Conservation (phyloP, 2,113 vertebrate genomes). For the Alces alces region DNA sequence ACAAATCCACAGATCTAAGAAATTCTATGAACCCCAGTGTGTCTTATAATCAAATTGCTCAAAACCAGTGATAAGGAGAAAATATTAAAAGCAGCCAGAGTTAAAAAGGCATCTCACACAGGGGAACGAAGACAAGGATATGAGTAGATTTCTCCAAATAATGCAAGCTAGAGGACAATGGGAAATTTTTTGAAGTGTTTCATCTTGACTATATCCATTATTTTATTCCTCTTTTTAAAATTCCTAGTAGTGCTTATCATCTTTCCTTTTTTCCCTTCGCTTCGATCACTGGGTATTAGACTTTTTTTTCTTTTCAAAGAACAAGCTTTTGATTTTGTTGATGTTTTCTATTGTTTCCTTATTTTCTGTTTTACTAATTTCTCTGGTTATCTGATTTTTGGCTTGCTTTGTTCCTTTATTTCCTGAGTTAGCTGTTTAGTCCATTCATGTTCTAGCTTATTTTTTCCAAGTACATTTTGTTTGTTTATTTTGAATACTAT, state of each 20-base stretch:
- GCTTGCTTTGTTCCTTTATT: background rate
- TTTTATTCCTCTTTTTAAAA: background rate
- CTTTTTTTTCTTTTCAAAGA: background rate
- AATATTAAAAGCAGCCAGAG: background rate
- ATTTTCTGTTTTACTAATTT: background rate
- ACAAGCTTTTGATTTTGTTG: background rate
- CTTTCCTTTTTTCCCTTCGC: background rate
- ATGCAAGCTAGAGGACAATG: background rate
- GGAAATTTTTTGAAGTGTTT: background rate
- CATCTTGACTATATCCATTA: background rate
- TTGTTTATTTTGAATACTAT: background rate
- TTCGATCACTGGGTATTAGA: background rate
- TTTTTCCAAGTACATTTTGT: background rate
- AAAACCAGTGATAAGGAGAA: background rate
- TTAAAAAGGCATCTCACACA: background rate
- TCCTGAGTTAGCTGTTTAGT: background rate
- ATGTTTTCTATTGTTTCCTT: background rate
- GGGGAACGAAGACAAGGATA: background rate
- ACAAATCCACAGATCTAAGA: background rate
- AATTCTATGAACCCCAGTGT: background rate
- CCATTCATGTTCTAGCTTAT: background rate
- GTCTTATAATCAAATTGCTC: background rate
- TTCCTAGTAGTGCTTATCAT: background rate
- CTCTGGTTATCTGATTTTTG: background rate
- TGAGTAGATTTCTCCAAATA: background rate